Evolutionary conservation across 2,888 invertebrate genomes (phyloP).

Genomic region (Byasa hedistus): DNA sequence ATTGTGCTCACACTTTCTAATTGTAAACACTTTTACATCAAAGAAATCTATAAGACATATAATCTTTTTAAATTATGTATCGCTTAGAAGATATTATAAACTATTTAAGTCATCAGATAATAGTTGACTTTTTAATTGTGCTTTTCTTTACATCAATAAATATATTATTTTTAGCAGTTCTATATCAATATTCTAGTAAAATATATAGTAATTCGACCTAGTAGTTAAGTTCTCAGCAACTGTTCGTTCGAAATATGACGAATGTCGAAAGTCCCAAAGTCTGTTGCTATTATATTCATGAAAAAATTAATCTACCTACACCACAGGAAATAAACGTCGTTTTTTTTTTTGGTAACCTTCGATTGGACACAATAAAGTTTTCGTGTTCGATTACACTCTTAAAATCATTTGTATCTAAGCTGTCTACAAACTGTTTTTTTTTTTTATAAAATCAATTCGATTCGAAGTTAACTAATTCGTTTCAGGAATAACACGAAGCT

Average conservation of each 20-base stretch:
- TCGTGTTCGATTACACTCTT: background rate
- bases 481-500: constrained; percentile 16
- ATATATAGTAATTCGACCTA: background rate
- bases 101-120: background rate
- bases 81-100: background rate
- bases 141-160: too few species aligned
- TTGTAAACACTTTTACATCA: background rate
- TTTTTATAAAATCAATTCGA: background rate
- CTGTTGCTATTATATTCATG: background rate
- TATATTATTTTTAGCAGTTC: background rate
- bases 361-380: background rate
- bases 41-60: background rate
- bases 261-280: background rate
- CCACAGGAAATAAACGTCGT: background rate
- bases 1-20: background rate
- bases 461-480: constrained; percentile 3
- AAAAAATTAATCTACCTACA: background rate
- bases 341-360: background rate
- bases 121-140: too few species aligned
- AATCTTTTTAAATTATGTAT: background rate
- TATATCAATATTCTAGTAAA: background rate
- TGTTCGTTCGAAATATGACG: background rate
- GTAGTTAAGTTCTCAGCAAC: background rate
- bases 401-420: background rate
- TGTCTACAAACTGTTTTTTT: background rate